Evolutionary conservation across 2,888 invertebrate species (phyloP).

Genomic region (Zootermopsis nevadensis): DNA sequence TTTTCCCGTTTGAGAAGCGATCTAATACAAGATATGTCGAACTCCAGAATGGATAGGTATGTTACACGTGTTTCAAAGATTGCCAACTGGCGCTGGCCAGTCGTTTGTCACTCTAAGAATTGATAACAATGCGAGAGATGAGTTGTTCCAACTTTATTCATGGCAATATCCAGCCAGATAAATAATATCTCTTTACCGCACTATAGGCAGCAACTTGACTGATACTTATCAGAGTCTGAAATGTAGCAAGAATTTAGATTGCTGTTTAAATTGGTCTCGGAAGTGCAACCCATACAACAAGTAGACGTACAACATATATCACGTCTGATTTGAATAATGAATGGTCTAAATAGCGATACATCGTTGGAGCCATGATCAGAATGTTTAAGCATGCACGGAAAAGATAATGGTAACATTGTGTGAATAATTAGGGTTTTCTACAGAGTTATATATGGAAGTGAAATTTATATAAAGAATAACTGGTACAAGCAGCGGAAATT

Average conservation of each 20-base stretch:
- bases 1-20: slow-evolving; percentile 46
- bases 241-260: background rate
- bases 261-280: background rate
- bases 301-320: background rate
- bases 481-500: too few relatives aligned
- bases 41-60: slow-evolving; percentile 39
- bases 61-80: slow-evolving; percentile 6
- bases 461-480: too few relatives aligned
- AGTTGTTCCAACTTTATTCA: slow-evolving; percentile 10
- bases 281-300: background rate
- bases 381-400: too few relatives aligned
- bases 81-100: slow-evolving; percentile 34
- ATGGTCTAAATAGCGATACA: too few relatives aligned
- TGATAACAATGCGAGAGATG: slow-evolving; percentile 15
- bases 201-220: background rate
- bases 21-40: slow-evolving; percentile 45
- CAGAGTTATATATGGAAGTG: too few relatives aligned
- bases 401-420: too few relatives aligned
- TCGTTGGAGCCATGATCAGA: too few relatives aligned
- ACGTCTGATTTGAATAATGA: too few relatives aligned
- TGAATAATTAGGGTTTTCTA: too few relatives aligned
- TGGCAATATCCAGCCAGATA: slow-evolving; percentile 8
- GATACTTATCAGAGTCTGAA: background rate
- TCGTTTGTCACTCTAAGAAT: slow-evolving; percentile 43
- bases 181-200: background rate